Conservation (phyloP, 2,797 vertebrate genomes). For the Echiichthys vipera region DNA sequence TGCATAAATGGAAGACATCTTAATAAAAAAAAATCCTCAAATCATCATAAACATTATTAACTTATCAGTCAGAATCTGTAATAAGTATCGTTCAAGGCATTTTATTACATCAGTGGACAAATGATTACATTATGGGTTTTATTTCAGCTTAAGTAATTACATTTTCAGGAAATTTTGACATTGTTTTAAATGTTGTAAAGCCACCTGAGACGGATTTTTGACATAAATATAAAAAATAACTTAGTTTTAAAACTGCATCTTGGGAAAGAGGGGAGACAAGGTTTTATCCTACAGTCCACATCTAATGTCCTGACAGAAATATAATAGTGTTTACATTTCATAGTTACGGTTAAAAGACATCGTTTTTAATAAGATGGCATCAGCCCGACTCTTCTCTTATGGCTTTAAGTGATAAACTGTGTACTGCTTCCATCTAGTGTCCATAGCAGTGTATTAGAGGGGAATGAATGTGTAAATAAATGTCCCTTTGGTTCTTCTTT, state of each 20-base stretch:
- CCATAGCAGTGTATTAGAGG: neutral
- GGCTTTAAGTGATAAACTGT: neutral
- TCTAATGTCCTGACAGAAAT: neutral
- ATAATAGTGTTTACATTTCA: neutral
- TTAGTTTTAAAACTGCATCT: neutral
- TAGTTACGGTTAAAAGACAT: too few species aligned
- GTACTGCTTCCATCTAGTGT: slow-evolving; percentile 60
- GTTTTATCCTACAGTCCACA: neutral
- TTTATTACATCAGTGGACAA: too few species aligned
- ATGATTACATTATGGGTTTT: too few species aligned
- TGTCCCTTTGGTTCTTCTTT: neutral
- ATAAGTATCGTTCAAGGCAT: too few species aligned
- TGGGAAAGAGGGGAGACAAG: neutral
- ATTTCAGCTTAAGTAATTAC: too few species aligned
- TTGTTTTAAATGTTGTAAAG: neutral
- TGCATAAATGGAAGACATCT: too few species aligned
- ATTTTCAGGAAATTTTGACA: too few species aligned
- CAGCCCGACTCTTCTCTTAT: neutral
- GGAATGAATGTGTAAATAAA: neutral
- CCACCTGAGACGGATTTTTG: neutral
- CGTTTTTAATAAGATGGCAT: too few species aligned
- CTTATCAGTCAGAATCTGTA: too few species aligned
- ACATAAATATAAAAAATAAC: too few species aligned
- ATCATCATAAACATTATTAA: too few species aligned
- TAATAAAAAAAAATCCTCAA: too few species aligned